Evolutionary conservation across 2,797 vertebrate genomes (phyloP), one percentile per base, ranked within the genome.

Genomic region (Austrolebias charrua): DNA sequence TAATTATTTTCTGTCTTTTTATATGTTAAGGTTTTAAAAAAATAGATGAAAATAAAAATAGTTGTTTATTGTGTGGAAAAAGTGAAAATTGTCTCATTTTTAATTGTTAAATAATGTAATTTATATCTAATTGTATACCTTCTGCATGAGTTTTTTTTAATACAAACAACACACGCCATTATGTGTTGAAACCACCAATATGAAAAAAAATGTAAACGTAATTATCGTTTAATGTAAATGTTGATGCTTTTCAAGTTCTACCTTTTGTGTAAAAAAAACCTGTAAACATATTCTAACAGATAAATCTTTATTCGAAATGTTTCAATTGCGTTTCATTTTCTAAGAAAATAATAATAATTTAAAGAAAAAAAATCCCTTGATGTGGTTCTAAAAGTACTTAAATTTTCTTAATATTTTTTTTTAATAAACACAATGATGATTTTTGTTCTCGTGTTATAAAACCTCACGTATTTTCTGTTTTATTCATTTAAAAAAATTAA

Each of bases 41-140:
- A 70, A 69, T 66, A 47, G 76, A 63, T 67, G 73, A 60, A 28
- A 68, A 75, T 31, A 69, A 73, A 28, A 71, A 18, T 0, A 51
- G 9, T 5, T 46, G 10, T 45, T 31, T 54, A 55, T 71, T 78
- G 61, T 14, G 53, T 63, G 6, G 35, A 19, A 57, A 20, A 57
- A 63, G 19, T 5, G 0, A 2, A 28, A 24, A 24, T 24, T 24
- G 24, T 24, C 24, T 24, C 1, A 9, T 6, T 40, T 11, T 33
- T 9, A 6, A 33, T 6, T 9, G 9, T 33, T 24, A 6, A 33
- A 55, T 15, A 2, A 47, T 8, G 4, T 19, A 15, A 15, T 56
- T 24, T 24, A 24, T 3, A 4, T 55, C 49, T 64, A 44, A 11
- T 20, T 35, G 35, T 10, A 1, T 10, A 9, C 10, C 12, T 38